These are phyloP conservation scores for Circaetus cinerascens DNA, from an alignment of 2,113 vertebrate genomes.

Conservation along the genomic window DNA sequence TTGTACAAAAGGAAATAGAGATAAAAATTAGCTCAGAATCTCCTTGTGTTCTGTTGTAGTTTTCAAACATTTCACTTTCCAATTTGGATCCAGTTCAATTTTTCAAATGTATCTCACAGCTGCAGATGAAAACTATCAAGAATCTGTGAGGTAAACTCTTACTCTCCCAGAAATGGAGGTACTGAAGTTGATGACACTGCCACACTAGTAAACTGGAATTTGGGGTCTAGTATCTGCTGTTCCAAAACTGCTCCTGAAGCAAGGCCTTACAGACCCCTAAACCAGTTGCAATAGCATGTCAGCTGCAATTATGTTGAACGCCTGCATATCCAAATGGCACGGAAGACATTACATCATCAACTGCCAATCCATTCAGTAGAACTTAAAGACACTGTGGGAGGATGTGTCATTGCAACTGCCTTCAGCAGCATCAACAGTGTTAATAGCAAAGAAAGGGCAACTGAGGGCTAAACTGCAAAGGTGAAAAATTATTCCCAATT, in stretches of 20 bases:
- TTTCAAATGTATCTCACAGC: not conserved
- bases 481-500: not conserved
- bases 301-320: not conserved
- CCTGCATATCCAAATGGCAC: not conserved
- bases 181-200: not conserved
- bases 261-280: not conserved
- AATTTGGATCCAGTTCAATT: not conserved
- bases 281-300: not conserved
- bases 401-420: not conserved
- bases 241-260: not conserved
- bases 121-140: not conserved
- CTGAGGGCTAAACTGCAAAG: not conserved
- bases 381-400: not conserved
- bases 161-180: not conserved
- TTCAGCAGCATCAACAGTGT: not conserved
- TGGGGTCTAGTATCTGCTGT: not conserved
- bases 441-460: not conserved
- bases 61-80: not conserved
- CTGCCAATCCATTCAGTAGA: not conserved
- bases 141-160: not conserved
- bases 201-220: not conserved
- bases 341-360: not conserved
- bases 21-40: not conserved
- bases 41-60: not conserved
- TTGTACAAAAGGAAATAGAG: not conserved